phyloP scores from a whole-genome alignment of 2,113 vertebrate species.

The Maccullochella peelii region DNA sequence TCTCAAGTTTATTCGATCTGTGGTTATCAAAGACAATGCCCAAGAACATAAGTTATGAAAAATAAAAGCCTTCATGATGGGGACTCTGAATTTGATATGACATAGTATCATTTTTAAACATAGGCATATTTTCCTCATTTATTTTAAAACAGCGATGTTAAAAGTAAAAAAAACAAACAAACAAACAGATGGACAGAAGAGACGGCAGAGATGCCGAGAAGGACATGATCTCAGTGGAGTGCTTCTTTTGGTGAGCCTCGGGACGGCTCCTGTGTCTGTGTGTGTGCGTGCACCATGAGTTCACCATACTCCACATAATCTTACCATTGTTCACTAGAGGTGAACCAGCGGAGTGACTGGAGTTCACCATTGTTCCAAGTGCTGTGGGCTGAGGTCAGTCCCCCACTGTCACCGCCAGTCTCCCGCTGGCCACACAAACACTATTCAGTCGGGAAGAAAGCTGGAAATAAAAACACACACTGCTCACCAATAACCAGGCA shows the following conservation, averaged over 20 bases:
- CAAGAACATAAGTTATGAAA: conserved; percentile 88
- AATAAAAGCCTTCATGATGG: conserved; percentile 83
- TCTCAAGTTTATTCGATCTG: conserved; percentile 87
- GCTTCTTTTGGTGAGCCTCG: conserved; percentile 71
- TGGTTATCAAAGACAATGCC: conserved; percentile 94
- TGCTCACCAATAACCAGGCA: conserved; percentile 68
- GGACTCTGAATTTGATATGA: conserved; percentile 85
- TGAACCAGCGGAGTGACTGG: conserved; percentile 52
- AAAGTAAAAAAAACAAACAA: conserved; percentile 55
- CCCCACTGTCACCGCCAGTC: conserved; percentile 66
- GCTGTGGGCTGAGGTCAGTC: conserved; percentile 60
- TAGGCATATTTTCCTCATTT: conserved; percentile 80
- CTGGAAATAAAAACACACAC: conserved; percentile 49
- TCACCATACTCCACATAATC: conserved; percentile 56
- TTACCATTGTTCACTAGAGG: conserved; percentile 64
- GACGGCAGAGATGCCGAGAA: conserved; percentile 60
- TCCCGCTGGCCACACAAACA: conserved; percentile 80
- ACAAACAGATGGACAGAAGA: conserved; percentile 65
- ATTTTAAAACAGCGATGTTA: conserved; percentile 74
- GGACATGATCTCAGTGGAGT: conserved; percentile 73
- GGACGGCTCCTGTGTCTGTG: conserved; percentile 59
- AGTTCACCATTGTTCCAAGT: conserved; percentile 65
- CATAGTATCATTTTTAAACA: conserved; percentile 81
- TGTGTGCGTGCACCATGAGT: conserved; percentile 56
- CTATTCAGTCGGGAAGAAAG: conserved; percentile 59